Base-by-base conservation (phyloP, 2,888 invertebrate genomes). In the Steinernema hermaphroditum region DNA sequence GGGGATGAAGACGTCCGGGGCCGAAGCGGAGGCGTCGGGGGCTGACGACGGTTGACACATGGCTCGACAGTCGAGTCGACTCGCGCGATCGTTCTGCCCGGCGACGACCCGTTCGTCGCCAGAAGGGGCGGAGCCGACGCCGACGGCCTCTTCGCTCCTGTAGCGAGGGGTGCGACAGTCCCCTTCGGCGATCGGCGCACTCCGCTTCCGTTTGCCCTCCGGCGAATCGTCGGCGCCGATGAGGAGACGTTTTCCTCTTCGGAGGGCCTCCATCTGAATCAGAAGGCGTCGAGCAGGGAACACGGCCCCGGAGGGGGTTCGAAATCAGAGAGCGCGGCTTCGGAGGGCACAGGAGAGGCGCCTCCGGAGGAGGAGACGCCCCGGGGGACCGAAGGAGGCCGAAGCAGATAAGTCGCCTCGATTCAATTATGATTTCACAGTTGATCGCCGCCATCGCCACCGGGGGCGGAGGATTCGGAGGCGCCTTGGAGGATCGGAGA, bases 51-150 rank as follows among this genome's bases (percentile, higher is more conserved):
- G 62, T 24, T 62, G 62, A 62, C 62, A 62, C 62, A 62, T 62
- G 24, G 62, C 50, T 22, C 50, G 19, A 22, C 50, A 22, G 50
- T 22, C 50, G 50, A 46, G 46, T 46, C 27, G 62, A 27, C 62
- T 32, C 29, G 62, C 62, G 62, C 62, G 62, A 62, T 62, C 62
- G 27, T 29, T 46, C 46, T 46, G 46, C n/a, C 22, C 62, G 54
- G 4, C 54, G 54, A 19, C 54, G 62, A 62, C 62, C 62, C 62
- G 62, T 62, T 62, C 29, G 32, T 2, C 16, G 16, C n/a, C n/a
- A n/a, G 62, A 14, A 32, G 62, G 16, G 62, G 62, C 29, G 62
- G 32, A 16, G 16, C 27, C 29, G 14, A 29, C 12, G 62, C 62
- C 27, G 27, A 22, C n/a, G n/a, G n/a, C 34, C 62, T 27, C 32